Conservation (phyloP, 2,888 invertebrate species). For the Anticlea derivata region DNA sequence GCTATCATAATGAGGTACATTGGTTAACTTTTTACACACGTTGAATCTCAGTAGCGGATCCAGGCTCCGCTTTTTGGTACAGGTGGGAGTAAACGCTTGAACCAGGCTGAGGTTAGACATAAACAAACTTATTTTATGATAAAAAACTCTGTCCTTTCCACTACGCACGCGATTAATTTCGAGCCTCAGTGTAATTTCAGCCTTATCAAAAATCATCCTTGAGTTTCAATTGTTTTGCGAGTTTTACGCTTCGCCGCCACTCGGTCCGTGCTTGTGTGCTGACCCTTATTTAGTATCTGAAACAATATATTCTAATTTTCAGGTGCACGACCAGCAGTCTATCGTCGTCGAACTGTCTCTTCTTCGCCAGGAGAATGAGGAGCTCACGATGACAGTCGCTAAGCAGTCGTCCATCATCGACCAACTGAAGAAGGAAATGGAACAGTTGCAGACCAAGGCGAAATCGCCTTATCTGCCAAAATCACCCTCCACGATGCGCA, state of each 20-base stretch:
- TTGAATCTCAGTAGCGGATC: too few species aligned
- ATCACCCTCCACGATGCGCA: constrained; percentile 68
- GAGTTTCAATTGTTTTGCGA: too few species aligned
- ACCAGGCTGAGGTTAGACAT: too few species aligned
- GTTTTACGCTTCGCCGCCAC: too few species aligned
- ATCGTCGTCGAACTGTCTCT: constrained; percentile 74
- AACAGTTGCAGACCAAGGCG: constrained; percentile 58
- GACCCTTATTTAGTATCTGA: background rate
- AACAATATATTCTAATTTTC: constrained; percentile 31
- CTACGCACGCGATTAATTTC: too few species aligned
- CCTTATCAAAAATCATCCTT: too few species aligned
- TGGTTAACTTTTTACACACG: too few species aligned
- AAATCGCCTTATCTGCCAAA: constrained; percentile 70
- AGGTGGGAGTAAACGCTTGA: too few species aligned
- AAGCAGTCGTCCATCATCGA: constrained; percentile 75
- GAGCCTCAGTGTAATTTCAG: too few species aligned
- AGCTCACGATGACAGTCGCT: constrained; percentile 69
- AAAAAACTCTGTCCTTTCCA: too few species aligned
- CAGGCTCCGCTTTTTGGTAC: too few species aligned
- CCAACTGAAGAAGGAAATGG: constrained; percentile 71
- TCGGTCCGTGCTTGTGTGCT: background rate
- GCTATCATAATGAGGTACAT: constrained; percentile 60
- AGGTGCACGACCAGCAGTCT: constrained; percentile 79
- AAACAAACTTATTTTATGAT: too few species aligned
- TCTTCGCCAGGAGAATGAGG: constrained; percentile 77